phyloP scores from a whole-genome alignment of 2,113 vertebrate species.

The Sylvietta virens region DNA sequence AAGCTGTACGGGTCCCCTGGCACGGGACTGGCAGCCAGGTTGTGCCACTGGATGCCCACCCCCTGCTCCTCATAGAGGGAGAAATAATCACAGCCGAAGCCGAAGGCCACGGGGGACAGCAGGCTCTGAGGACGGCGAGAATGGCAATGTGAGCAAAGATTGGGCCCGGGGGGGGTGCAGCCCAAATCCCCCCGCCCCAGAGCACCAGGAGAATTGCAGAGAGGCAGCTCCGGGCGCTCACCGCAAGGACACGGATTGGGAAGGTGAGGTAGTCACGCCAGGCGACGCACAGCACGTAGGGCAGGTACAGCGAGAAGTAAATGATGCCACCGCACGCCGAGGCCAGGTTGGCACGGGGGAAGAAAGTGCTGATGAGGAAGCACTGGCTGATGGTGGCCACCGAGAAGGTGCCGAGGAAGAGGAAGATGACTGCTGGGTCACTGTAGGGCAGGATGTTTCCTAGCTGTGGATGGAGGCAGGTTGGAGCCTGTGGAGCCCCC shows the following conservation, averaged over 20 bases:
- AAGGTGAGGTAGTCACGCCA: conserved; percentile 83
- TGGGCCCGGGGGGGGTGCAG: neutral
- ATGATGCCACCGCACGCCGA: conserved; percentile 86
- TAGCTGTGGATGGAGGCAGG: conserved; percentile 57
- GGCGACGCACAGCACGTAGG: conserved; percentile 84
- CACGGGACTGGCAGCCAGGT: conserved; percentile 72
- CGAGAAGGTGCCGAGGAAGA: conserved; percentile 84
- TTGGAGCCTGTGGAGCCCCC: neutral
- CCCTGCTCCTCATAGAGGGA: conserved; percentile 90
- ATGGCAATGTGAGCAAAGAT: accelerated
- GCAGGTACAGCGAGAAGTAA: conserved; percentile 88
- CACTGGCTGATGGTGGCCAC: conserved; percentile 90
- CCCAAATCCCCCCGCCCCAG: accelerated
- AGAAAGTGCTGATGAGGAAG: conserved; percentile 90
- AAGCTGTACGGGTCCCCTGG: conserved; percentile 84
- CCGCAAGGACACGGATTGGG: conserved; percentile 68
- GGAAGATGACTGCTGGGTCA: conserved; percentile 78
- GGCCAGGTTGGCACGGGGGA: conserved; percentile 86
- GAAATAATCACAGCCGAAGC: conserved; percentile 90
- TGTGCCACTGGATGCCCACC: conserved; percentile 86
- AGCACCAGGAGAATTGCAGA: accelerated
- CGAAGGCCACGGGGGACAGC: conserved; percentile 90
- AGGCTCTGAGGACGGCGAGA: conserved; percentile 73
- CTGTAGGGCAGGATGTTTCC: conserved; percentile 90
- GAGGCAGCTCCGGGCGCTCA: conserved; percentile 18